These are phyloP conservation scores for Luidia sarsii DNA, from an alignment of 53 echinoderm and acorn worm genomes.

Conservation along the genomic window DNA sequence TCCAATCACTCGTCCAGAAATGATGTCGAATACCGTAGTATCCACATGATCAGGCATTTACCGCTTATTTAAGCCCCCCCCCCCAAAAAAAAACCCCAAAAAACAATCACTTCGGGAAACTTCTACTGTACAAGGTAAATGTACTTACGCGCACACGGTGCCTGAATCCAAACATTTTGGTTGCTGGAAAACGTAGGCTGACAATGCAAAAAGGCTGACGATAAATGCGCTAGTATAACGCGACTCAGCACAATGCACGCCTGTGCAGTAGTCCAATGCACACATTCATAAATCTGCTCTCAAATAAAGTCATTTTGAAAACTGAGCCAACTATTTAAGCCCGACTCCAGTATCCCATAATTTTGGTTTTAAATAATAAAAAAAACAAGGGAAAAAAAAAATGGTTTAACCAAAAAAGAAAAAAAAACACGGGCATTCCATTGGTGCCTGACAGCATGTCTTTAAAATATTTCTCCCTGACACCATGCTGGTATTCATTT, in stretches of 20 bases:
- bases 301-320: slow-evolving; percentile 15
- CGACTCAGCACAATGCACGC: neutral
- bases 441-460: neutral
- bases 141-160: too few relatives aligned
- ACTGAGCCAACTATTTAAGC: slow-evolving; percentile 44
- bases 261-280: neutral
- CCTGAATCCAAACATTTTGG: slow-evolving; percentile 36
- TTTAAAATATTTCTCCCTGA: slow-evolving; percentile 33
- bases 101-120: too few relatives aligned
- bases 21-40: too few relatives aligned
- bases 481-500: slow-evolving; percentile 27
- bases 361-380: slow-evolving; percentile 23
- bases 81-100: too few relatives aligned
- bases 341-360: slow-evolving; percentile 39
- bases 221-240: neutral
- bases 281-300: slow-evolving; percentile 14
- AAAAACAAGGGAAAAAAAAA: neutral
- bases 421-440: too few relatives aligned
- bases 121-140: too few relatives aligned
- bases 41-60: too few relatives aligned
- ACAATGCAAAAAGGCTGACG: neutral
- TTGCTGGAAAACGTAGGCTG: neutral
- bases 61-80: too few relatives aligned
- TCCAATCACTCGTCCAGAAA: too few relatives aligned
- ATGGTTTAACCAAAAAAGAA: too few relatives aligned